Evolutionary conservation across 2,797 vertebrate genomes (phyloP), one percentile per base, ranked within the genome.

Genomic region (Bradypodion ventrale): DNA sequence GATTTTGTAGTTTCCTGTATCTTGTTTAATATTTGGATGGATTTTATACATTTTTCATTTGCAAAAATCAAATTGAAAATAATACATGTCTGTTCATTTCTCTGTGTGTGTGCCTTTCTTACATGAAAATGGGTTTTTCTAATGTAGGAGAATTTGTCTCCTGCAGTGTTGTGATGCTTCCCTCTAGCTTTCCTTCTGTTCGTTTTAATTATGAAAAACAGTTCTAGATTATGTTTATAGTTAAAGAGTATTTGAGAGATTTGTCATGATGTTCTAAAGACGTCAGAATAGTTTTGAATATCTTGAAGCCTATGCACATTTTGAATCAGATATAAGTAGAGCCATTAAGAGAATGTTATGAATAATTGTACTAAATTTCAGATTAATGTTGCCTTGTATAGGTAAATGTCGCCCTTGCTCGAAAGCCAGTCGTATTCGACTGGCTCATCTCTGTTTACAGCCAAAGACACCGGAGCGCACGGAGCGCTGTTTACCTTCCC

Each of bases 1-100:
- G 85, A 85, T 90, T 88, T 86, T 95, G 90, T 92, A 93, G 91
- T 87, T 95, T 93, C 92, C 92, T 94, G 83, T 92, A 85, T 89
- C 89, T 83, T 73, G 1, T 92, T 83, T 92, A 85, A 86, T 91
- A 89, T 92, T 94, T 90, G 89, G 84, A 84, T 91, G 88, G 91
- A 88, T 91, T 93, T 92, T 93, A 91, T 85, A 85, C 82, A 1
- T 89, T 89, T 91, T 91, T 78, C 89, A 84, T 86, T 93, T 93
- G 92, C 82, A 90, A 90, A 94, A 91, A 93, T 81, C 65, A 85
- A 92, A 77, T 89, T 90, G 88, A 88, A 92, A 92, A 78, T 37
- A 85, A 83, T 85, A 35, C 85, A 77, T 60, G 84, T 86, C 85
- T 91, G 88, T 90, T 91, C 79, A 49, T 86, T 91, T 83, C 1